phyloP scores from a whole-genome alignment of 1,140 invertebrate species.

The Pseudomyrmex cubaensis region DNA sequence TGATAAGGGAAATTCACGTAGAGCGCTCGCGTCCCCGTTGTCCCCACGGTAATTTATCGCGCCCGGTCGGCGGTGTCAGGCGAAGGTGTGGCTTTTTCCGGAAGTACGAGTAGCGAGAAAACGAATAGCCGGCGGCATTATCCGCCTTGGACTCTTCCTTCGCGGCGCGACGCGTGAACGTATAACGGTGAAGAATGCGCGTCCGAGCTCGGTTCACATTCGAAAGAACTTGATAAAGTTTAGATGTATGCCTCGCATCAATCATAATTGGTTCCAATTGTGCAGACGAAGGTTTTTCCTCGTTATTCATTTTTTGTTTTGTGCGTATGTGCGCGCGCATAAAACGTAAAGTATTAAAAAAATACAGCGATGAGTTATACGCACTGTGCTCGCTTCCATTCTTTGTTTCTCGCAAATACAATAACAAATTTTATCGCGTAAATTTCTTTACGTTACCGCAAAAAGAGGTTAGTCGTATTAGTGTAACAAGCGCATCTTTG shows the following conservation, averaged over 20 bases:
- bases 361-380: background rate
- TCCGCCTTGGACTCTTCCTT: background rate
- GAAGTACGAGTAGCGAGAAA: background rate
- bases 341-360: background rate
- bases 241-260: conserved; percentile 10
- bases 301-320: background rate
- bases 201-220: background rate
- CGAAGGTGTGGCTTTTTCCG: conserved; percentile 14
- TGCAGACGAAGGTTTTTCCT: background rate
- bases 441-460: background rate
- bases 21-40: conserved; percentile 36
- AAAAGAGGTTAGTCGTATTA: no score
- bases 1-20: conserved; percentile 64
- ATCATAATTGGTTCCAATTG: conserved; percentile 16
- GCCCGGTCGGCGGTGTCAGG: background rate
- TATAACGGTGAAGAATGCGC: background rate
- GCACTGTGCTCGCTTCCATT: background rate
- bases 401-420: background rate
- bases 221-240: background rate
- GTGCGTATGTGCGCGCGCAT: no score
- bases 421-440: background rate
- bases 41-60: conserved; percentile 36
- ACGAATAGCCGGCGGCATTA: conserved; percentile 29
- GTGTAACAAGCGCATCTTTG: no score
- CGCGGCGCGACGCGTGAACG: no score